A percentile compares a stretch with the other conserved stretches of the same genome.
Conservation (phyloP, 2,888 invertebrate species). For the Deilephila elpenor region DNA sequence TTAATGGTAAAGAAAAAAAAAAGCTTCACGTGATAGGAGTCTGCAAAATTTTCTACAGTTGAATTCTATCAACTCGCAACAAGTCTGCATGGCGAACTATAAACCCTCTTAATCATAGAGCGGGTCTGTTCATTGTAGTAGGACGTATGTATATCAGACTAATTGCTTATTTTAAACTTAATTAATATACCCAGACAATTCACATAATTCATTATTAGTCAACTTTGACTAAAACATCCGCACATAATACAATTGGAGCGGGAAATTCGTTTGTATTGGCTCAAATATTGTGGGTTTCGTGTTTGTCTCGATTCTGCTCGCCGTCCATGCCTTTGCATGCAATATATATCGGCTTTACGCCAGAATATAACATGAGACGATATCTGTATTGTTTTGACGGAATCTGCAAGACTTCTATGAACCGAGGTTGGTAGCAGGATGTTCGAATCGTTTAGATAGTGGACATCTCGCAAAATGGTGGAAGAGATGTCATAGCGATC, state of each 20-base stretch:
- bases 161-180: not conserved
- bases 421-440: no score
- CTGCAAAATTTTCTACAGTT: no score
- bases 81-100: no score
- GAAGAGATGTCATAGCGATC: no score
- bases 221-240: not conserved
- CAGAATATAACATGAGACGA: not conserved
- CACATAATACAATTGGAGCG: constrained; percentile 5
- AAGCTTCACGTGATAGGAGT: no score
- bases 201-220: not conserved
- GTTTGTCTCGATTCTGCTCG: constrained; percentile 1
- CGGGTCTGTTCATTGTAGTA: no score
- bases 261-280: constrained; percentile 5
- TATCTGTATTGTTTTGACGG: not conserved
- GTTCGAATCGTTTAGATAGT: no score
- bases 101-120: no score
- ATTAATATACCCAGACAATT: not conserved
- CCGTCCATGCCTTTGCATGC: not conserved
- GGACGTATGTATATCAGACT: not conserved
- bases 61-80: no score
- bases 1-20: no score
- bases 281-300: constrained; percentile 7
- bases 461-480: no score
- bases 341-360: not conserved
- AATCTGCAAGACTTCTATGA: no score